phyloP scores from a whole-genome alignment of 2,797 vertebrate genomes.

The Eleutherodactylus coqui region DNA sequence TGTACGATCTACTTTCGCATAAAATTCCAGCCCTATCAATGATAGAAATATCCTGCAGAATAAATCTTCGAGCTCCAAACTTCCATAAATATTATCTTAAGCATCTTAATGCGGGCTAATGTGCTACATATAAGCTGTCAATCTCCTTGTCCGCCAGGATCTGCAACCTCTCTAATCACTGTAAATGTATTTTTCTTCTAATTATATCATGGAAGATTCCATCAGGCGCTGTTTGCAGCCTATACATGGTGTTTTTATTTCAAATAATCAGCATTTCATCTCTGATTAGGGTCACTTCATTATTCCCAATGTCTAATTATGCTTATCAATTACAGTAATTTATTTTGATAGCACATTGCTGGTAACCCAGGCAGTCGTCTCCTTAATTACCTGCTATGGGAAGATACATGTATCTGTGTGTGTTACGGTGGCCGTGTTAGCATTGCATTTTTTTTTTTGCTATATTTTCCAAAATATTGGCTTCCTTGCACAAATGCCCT shows the following conservation, averaged over 20 bases:
- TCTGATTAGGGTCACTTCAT: slow-evolving; percentile 56
- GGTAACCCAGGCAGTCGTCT: slow-evolving; percentile 37
- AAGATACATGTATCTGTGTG: slow-evolving; percentile 20
- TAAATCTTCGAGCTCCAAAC: neutral
- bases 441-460: slow-evolving; percentile 28
- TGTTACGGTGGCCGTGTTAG: slow-evolving; percentile 4
- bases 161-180: slow-evolving; percentile 14
- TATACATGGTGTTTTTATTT: slow-evolving; percentile 38
- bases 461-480: slow-evolving; percentile 56
- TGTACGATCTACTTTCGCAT: no score
- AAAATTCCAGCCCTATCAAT: neutral
- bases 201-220: slow-evolving; percentile 33
- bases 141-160: slow-evolving; percentile 13
- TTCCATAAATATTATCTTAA: neutral
- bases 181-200: slow-evolving; percentile 32
- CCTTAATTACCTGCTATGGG: slow-evolving; percentile 43
- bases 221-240: slow-evolving; percentile 19
- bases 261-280: slow-evolving; percentile 47
- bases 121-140: slow-evolving; percentile 4
- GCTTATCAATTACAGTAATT: slow-evolving; percentile 54
- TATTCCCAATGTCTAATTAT: slow-evolving; percentile 54
- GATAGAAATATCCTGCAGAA: neutral
- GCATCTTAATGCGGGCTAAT: neutral
- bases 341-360: slow-evolving; percentile 41
- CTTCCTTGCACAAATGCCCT: slow-evolving; percentile 44